Base-by-base conservation (phyloP, 1,140 invertebrate species). In the Philaenus spumarius region DNA sequence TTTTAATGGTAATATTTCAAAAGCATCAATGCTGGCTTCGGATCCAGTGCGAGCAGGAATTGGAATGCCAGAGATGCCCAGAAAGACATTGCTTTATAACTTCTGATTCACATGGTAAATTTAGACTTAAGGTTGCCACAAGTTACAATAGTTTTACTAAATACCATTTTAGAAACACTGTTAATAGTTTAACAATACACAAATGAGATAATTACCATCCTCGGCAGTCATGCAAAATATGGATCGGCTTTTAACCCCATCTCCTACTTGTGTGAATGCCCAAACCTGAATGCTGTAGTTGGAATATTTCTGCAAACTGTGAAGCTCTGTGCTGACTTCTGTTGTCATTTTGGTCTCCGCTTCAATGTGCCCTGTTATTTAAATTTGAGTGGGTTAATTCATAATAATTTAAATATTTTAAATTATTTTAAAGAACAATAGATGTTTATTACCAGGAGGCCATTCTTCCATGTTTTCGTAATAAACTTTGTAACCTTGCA, bases 401-500 rank as follows among this genome's bases (percentile, higher is more conserved):
- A n/a, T 3, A 9, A 4, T 30, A 3, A 30, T 4, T 30, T 30
- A 30, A 4, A 4, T 30, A 4, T 30, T 30, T 30, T 30, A 42
- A 51, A 47, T 51, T 9, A 51, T 2, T 23, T 14, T 42, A 42
- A 3, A 5, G 14, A 5, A 5, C 39, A 15, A 3, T 42, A 14
- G 12, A 15, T 42, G 2, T 42, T 15, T 19, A 15, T 42, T 51
- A 62, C 61, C 62, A 39, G 56, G 55, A 1, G 59, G 55, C 23
- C 35, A 60, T 43, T 67, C 67, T 45, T 62, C 72, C 23, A 74
- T 78, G 11, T 84, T 80, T 47, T 87, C 86, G 69, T 88, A 90
- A 23, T 88, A 77, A 40, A 92, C 72, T 71, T 88, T 88, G 74
- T 90, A 93, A 1, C 89, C 88, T 66, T 86, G 83, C 37, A 92